These are phyloP conservation scores for Parasteatoda tepidariorum DNA, from an alignment of 1,140 invertebrate genomes.

Conservation along the genomic window DNA sequence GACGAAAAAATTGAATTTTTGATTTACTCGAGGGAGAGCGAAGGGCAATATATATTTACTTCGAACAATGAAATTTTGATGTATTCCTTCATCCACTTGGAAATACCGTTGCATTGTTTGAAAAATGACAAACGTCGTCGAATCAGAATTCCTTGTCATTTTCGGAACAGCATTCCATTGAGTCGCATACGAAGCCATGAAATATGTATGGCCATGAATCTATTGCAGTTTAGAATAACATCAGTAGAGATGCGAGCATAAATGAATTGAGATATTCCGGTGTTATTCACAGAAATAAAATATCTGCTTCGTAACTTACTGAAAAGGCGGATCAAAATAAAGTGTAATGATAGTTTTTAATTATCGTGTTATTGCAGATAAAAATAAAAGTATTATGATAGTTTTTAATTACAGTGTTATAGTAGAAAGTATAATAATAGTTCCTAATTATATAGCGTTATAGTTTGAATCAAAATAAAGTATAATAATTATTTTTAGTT, in stretches of 20 bases:
- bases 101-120: neutral
- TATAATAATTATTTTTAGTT: too few species aligned
- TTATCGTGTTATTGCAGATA: too few species aligned
- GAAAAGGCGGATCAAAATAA: too few species aligned
- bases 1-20: constrained; percentile 22
- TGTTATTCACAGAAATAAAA: too few species aligned
- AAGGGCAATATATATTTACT: constrained; percentile 8
- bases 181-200: neutral
- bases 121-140: constrained; percentile 15
- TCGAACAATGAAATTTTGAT: constrained; percentile 30
- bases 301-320: too few species aligned
- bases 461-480: too few species aligned
- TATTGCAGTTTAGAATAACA: neutral
- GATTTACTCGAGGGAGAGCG: neutral
- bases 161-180: neutral
- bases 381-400: too few species aligned
- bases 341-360: too few species aligned
- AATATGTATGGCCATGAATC: constrained; percentile 23
- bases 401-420: too few species aligned
- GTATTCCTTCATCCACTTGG: neutral
- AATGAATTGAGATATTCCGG: neutral
- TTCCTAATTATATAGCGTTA: too few species aligned
- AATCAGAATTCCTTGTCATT: neutral
- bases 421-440: too few species aligned
- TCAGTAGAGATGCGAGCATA: neutral